Base-by-base conservation (phyloP, 2,888 invertebrate species). In the Melanophora roralis region DNA sequence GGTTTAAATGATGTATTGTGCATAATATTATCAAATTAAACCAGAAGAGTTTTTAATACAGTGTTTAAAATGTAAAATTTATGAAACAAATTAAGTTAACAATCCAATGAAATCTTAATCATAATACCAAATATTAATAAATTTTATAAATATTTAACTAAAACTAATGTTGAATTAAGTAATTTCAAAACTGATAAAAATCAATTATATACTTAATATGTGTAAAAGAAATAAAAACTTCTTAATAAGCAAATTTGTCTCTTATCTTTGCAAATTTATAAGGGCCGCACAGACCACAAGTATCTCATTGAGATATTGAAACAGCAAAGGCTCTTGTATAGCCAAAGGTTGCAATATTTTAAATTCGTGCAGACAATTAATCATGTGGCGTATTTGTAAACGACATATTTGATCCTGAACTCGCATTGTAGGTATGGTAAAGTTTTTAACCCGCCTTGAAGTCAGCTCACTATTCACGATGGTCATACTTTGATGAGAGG, bases 301-400 rank as follows among this genome's bases (percentile, higher is more conserved):
- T 82, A 89, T 87, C 83, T 89, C 90, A 84, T 88, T 89, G 2
- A 89, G 84, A 82, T 89, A 88, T 53, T 86, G 85, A 82, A 88
- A 85, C 36, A 89, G 76, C 53, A 87, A 79, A 14, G 85, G 84
- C 75, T 89, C 86, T 57, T 87, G 84, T 75, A 89, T 84, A 36
- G 87, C 85, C 69, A 86, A 84, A 21, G 89, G 86, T 62, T 87
- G 88, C 11, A 89, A 82, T 45, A 89, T 84, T 72, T 86, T 87
- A 71, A 87, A 89, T 65, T 89, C 88, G 36, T 89, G 85, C 60
- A 89, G 82, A 34, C 82, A 81, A 78, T 85, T 85, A 34, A 89
- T 82, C 83, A 85, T 84, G 32, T 85, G 85, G 12, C 88, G 86
- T 83, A 89, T 87, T 84, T 89, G 89, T 27, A 83, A 67, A 38